A percentile compares a stretch with the other conserved stretches of the same genome.
Conservation (phyloP, 2,888 invertebrate genomes). For the Brachylomia viminalis region DNA sequence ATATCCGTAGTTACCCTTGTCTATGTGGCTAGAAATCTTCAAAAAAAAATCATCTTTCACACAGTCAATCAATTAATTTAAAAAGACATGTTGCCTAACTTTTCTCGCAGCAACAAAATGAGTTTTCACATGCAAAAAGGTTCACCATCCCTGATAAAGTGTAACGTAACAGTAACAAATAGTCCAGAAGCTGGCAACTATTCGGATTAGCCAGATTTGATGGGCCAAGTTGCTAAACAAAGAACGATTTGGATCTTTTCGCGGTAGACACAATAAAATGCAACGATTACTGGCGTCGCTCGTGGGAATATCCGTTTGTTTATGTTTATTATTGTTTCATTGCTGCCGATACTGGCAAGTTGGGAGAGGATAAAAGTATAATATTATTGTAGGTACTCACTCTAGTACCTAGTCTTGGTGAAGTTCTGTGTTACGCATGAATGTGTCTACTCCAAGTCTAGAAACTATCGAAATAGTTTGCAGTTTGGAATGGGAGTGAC, state of each 20-base stretch:
- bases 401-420: conserved; percentile 4
- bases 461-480: conserved; percentile 14
- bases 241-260: conserved; percentile 55
- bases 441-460: neutral
- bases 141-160: conserved; percentile 18
- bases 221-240: conserved; percentile 59
- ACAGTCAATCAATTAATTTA: too few relatives aligned
- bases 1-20: too few relatives aligned
- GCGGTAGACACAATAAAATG: conserved; percentile 60
- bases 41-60: too few relatives aligned
- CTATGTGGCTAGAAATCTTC: too few relatives aligned
- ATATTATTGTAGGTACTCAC: conserved; percentile 24
- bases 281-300: conserved; percentile 47
- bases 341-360: conserved; percentile 33
- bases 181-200: conserved; percentile 42
- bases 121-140: neutral
- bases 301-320: conserved; percentile 36
- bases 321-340: conserved; percentile 48
- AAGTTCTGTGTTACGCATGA: conserved; percentile 10
- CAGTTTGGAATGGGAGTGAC: neutral
- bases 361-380: conserved; percentile 36
- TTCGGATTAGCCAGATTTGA: conserved; percentile 53
- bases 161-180: conserved; percentile 46
- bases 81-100: neutral
- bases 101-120: neutral